phyloP scores from a whole-genome alignment of 35 echinoderm and acorn worm genomes.

The Apostichopus japonicus region DNA sequence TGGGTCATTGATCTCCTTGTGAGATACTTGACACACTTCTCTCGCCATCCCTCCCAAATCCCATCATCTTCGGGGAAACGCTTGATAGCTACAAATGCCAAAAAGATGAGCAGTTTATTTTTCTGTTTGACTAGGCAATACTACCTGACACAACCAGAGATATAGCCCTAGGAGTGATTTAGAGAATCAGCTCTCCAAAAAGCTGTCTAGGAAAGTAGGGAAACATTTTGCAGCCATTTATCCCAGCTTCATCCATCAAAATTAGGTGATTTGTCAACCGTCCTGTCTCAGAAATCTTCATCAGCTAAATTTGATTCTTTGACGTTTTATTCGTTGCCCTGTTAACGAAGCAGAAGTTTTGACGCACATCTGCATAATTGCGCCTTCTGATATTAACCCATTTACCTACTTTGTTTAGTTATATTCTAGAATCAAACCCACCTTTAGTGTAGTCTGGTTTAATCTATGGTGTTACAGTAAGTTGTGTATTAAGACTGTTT shows the following conservation, averaged over 20 bases:
- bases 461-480: too few relatives aligned
- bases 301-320: too few relatives aligned
- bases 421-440: too few relatives aligned
- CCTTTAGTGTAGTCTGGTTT: too few relatives aligned
- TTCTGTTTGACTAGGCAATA: not conserved
- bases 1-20: constrained; percentile 43
- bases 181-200: not conserved
- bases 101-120: constrained; percentile 24
- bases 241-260: not conserved
- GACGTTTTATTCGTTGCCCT: too few relatives aligned
- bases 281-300: not conserved
- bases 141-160: not conserved
- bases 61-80: constrained; percentile 5
- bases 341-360: too few relatives aligned
- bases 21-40: constrained; percentile 25
- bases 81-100: not conserved
- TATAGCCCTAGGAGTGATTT: not conserved
- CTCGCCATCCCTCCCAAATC: not conserved
- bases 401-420: not conserved
- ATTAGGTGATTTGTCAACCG: not conserved
- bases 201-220: not conserved
- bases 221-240: not conserved
- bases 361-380: not conserved
- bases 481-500: too few relatives aligned
- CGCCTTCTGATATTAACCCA: not conserved